Conservation (phyloP, 2,113 vertebrate species). For the Delphinus delphis region DNA sequence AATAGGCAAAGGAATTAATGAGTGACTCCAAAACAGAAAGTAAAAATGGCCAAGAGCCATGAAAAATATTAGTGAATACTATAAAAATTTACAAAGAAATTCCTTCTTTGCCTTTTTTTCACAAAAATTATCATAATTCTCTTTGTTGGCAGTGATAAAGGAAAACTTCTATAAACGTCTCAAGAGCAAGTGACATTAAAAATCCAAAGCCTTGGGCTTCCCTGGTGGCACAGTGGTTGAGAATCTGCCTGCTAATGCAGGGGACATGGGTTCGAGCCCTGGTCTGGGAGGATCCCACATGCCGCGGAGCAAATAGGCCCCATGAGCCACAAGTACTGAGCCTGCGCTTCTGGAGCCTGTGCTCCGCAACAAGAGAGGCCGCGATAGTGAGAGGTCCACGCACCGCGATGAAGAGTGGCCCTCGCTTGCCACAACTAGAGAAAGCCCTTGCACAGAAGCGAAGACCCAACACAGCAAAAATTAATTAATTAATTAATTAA, state of each 20-base stretch:
- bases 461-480: no score
- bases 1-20: background rate
- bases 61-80: background rate
- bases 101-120: background rate
- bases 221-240: no score
- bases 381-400: accelerated
- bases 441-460: no score
- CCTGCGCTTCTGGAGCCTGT: no score
- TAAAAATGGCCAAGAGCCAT: background rate
- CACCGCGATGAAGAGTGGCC: no score
- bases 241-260: no score
- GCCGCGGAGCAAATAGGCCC: no score
- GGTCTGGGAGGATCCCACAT: no score
- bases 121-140: background rate
- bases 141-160: background rate
- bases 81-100: background rate
- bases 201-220: background rate
- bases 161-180: background rate
- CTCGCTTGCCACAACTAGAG: no score
- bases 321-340: no score
- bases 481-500: accelerated
- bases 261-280: no score
- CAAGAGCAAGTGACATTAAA: background rate
- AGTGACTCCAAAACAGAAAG: background rate
- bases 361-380: no score